Percentiles rank a stretch among this genome's conserved stretches.
Conservation (phyloP, 2,113 vertebrate genomes). For the Xiphias gladius region DNA sequence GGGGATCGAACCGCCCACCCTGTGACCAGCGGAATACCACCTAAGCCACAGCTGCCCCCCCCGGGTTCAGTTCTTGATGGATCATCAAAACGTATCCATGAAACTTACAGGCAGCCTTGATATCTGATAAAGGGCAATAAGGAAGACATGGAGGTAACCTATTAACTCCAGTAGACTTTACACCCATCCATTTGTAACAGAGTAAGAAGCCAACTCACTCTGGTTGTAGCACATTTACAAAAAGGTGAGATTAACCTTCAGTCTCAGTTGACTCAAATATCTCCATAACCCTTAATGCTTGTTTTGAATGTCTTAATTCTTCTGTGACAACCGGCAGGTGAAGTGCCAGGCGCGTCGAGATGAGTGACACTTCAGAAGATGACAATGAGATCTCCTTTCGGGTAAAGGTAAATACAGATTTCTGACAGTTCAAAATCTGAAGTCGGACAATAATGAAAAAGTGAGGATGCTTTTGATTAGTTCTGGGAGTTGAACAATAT, state of each 20-base stretch:
- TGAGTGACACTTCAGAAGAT: constrained; percentile 74
- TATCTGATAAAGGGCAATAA: constrained; percentile 71
- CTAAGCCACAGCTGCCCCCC: too few relatives aligned
- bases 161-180: constrained; percentile 81
- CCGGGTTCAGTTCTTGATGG: not conserved
- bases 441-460: not conserved
- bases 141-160: constrained; percentile 67
- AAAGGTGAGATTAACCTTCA: not conserved
- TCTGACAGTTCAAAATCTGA: not conserved
- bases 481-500: not conserved
- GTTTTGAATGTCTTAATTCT: not conserved
- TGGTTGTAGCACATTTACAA: not conserved
- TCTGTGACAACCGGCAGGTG: not conserved
- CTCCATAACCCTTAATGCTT: not conserved
- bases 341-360: constrained; percentile 21
- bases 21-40: too few relatives aligned
- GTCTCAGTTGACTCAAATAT: not conserved
- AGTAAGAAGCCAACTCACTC: not conserved
- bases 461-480: not conserved
- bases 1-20: too few relatives aligned
- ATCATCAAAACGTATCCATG: not conserved
- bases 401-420: constrained; percentile 78
- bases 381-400: constrained; percentile 80
- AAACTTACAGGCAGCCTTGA: not conserved
- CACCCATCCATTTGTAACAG: constrained; percentile 1